phyloP scores from a whole-genome alignment of 2,888 invertebrate genomes.

The Netelia fuscicornis region DNA sequence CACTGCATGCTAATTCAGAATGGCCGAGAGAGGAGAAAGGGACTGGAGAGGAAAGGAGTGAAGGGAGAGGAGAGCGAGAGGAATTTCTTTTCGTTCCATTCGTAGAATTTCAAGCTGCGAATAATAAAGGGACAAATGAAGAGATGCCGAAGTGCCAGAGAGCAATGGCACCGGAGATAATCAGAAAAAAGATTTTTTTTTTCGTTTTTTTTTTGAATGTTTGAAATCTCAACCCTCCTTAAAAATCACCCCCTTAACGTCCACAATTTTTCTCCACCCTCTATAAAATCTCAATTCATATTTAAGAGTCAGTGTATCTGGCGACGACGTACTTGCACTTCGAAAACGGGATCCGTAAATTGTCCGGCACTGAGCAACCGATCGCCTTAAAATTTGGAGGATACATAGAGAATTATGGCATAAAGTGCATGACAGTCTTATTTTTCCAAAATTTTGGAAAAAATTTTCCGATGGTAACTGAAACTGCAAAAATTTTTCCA shows the following conservation, averaged over 20 bases:
- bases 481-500: too few relatives aligned
- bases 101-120: slow-evolving; percentile 52
- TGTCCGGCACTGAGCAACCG: too few relatives aligned
- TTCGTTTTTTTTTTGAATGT: not conserved
- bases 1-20: slow-evolving; percentile 64
- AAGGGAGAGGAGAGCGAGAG: slow-evolving; percentile 24
- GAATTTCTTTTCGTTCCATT: slow-evolving; percentile 48
- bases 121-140: slow-evolving; percentile 63
- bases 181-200: not conserved
- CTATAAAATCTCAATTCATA: not conserved
- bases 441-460: too few relatives aligned
- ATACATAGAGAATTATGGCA: too few relatives aligned
- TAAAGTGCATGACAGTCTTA: too few relatives aligned
- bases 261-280: not conserved
- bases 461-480: too few relatives aligned
- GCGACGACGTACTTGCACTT: too few relatives aligned
- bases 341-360: too few relatives aligned
- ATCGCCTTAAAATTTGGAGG: too few relatives aligned
- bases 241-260: not conserved
- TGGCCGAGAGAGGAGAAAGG: slow-evolving; percentile 20
- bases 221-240: not conserved
- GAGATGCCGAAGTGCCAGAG: slow-evolving; percentile 17
- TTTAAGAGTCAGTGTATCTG: too few relatives aligned
- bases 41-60: not conserved
- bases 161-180: slow-evolving; percentile 26